Evolutionary conservation across 1,140 invertebrate genomes (phyloP).

Genomic region (Heliconius eleuchia): DNA sequence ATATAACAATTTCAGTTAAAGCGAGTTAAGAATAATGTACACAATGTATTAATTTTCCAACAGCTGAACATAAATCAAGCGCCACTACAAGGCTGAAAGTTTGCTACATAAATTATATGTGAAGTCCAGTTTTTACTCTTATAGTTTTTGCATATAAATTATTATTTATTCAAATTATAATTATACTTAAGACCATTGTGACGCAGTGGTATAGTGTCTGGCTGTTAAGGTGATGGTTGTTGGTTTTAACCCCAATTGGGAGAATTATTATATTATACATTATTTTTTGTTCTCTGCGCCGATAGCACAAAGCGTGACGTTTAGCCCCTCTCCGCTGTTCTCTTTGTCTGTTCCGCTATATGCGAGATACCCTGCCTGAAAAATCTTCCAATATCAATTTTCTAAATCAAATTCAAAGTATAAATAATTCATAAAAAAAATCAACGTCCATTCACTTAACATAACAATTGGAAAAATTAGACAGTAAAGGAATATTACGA

Average conservation of each 20-base stretch:
- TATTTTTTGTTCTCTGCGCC: not conserved
- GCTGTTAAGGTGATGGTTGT: too few relatives aligned
- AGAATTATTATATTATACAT: not conserved
- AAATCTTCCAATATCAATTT: too few relatives aligned
- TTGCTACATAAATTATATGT: not conserved
- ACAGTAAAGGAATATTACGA: not conserved
- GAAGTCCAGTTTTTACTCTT: not conserved
- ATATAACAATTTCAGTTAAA: not conserved
- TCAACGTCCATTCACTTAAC: not conserved
- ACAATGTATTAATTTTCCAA: constrained; percentile 14
- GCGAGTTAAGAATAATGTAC: constrained; percentile 9
- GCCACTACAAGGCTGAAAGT: not conserved
- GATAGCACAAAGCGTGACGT: not conserved
- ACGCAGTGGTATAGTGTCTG: too few relatives aligned
- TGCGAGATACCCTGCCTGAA: too few relatives aligned
- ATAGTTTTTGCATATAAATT: not conserved
- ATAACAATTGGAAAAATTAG: not conserved
- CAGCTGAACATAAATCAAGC: constrained; percentile 8
- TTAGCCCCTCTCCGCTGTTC: not conserved
- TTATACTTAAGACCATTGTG: not conserved
- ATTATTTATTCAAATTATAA: not conserved
- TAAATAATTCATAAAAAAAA: not conserved
- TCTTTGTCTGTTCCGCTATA: too few relatives aligned
- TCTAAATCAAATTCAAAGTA: not conserved
- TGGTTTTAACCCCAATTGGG: not conserved